Evolutionary conservation across 2,888 invertebrate genomes (phyloP).

Genomic region (Oscheius sp.): DNA sequence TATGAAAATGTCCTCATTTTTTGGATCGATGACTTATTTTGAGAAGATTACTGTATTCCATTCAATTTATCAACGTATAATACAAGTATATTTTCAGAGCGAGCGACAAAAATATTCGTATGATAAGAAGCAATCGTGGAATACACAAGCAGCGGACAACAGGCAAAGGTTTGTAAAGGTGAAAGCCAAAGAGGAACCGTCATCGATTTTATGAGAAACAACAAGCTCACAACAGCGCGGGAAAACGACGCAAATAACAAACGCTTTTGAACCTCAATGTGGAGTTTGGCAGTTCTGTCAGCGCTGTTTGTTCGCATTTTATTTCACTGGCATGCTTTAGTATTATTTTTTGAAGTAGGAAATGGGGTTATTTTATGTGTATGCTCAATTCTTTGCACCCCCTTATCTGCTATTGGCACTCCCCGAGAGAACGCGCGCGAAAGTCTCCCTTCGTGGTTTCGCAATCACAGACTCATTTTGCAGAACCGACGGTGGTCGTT

Average conservation of each 20-base stretch:
- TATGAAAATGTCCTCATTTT: conserved; percentile 21
- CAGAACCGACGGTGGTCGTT: conserved; percentile 42
- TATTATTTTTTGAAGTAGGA: too few species aligned
- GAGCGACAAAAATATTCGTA: conserved; percentile 68
- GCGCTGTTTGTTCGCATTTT: too few species aligned
- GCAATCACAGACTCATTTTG: conserved; percentile 16
- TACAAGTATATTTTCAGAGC: conserved; percentile 45
- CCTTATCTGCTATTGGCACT: neutral
- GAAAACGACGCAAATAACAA: neutral
- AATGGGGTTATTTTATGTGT: too few species aligned
- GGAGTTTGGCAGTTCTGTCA: too few species aligned
- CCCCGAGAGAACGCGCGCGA: neutral
- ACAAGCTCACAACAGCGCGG: neutral
- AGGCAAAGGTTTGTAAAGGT: conserved; percentile 47
- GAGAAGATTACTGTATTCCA: too few species aligned
- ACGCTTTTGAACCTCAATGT: too few species aligned
- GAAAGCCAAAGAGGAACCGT: neutral
- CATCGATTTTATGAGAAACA: too few species aligned
- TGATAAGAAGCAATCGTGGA: conserved; percentile 63
- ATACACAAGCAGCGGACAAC: conserved; percentile 44
- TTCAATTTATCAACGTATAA: too few species aligned
- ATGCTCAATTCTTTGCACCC: neutral
- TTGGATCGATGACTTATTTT: too few species aligned
- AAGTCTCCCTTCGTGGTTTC: neutral
- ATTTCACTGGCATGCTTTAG: neutral